Base-by-base conservation (phyloP, 2,113 vertebrate species). In the Dasyurus viverrinus region DNA sequence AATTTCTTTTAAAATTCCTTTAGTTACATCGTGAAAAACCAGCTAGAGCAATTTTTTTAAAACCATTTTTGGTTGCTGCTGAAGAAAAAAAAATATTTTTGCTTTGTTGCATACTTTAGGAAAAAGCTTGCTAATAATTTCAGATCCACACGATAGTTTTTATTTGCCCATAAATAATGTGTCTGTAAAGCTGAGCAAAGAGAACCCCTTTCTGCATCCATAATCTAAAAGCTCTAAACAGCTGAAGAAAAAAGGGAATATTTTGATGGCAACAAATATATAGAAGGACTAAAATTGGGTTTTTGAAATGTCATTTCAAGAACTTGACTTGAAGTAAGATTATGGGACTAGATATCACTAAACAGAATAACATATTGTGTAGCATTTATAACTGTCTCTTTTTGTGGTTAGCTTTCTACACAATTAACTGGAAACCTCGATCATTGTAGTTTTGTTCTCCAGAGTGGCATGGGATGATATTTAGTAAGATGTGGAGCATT, bases 401-500 rank as follows among this genome's bases (percentile, higher is more conserved):
- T 93, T 96, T 57, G 90, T 53, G 96, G 89, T 76, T 97, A 93
- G 7, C 94, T 98, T 98, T 97, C 94, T 95, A 76, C 48, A 93
- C 93, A 96, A 97, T 96, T 98, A 97, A 97, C 89, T 92, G 96
- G 68, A 97, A 97, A 97, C 96, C 96, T 97, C 92, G 96, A n/a
- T 96, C 94, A 92, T 93, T 97, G 95, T 95, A 97, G 89, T 96
- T 98, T 97, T 96, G 93, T 97, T 53, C 95, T 96, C 96, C 96
- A 84, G 30, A 97, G 96, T 96, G 95, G 42, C 96, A 60, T 92
- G 50, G 96, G 91, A 89, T 90, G 93, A 97, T 98, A 97, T 97
- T 98, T 97, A 97, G 60, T 93, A 97, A 97, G 92, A 97, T 93
- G 91, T 89, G 97, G 96, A 98, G 94, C 97, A 95, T 97, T 96